Percentiles rank a stretch among this genome's conserved stretches.
Evolutionary conservation across 1,140 invertebrate genomes (phyloP).

Genomic region (Rhynchophorus ferrugineus): DNA sequence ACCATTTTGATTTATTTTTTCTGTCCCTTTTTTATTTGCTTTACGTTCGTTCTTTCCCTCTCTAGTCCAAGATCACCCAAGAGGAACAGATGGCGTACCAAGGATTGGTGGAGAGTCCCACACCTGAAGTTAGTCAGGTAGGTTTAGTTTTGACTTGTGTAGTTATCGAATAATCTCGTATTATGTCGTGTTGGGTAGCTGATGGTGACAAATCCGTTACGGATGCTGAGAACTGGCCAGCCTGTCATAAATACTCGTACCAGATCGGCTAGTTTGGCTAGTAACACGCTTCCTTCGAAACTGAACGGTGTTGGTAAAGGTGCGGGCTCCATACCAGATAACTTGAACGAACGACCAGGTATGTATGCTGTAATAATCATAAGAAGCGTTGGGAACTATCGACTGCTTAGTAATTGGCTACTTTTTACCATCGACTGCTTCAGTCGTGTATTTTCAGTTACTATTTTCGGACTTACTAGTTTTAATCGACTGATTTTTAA

Average conservation of each 20-base stretch:
- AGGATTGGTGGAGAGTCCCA: slow-evolving; percentile 68
- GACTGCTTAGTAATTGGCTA: no score
- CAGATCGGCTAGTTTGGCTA: slow-evolving; percentile 34
- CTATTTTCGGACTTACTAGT: no score
- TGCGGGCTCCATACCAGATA: slow-evolving; percentile 32
- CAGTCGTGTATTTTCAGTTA: no score
- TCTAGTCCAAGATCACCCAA: slow-evolving; percentile 66
- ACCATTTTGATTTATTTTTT: slow-evolving; percentile 33
- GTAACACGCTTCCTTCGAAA: slow-evolving; percentile 25
- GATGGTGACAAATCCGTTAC: slow-evolving; percentile 55
- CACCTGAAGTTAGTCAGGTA: slow-evolving; percentile 33
- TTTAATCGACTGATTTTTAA: no score
- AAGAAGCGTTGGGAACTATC: no score
- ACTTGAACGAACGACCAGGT: slow-evolving; percentile 32
- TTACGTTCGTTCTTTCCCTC: slow-evolving; percentile 36
- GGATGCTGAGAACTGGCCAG: slow-evolving; percentile 61
- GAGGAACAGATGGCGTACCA: slow-evolving; percentile 87
- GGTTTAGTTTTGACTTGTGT: slow-evolving; percentile 6
- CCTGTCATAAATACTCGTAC: slow-evolving; percentile 46
- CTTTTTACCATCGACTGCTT: no score
- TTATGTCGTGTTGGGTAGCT: no score
- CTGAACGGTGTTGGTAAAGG: slow-evolving; percentile 19
- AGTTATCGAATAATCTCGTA: no score
- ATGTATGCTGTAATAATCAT: neutral
- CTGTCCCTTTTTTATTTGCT: slow-evolving; percentile 40